Base-by-base conservation (phyloP, 2,797 vertebrate species). In the Paramormyrops hopkinsi region DNA sequence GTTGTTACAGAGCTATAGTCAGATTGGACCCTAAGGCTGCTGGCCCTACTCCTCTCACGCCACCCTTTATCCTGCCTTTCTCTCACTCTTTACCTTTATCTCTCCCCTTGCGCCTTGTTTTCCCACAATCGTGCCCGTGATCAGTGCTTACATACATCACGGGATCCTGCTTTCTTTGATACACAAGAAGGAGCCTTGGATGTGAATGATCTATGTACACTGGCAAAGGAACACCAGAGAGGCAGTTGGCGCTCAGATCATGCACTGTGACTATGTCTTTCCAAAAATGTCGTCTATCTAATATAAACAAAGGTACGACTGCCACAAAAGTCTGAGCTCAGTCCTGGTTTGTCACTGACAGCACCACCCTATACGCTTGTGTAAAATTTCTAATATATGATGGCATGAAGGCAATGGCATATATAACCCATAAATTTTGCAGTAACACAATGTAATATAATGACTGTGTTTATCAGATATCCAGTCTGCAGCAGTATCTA, bases 1-100 rank as follows among this genome's bases (percentile, higher is more conserved):
- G 41, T 17, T 1, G 22, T 29, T 11, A 76, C 69, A 9, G 25
- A 51, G 65, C 29, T 88, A 76, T 5, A 29, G 50, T 51, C 65
- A 53, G 14, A 79, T n/a, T 33, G 29, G 44, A 54, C 65, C 62
- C 25, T 2, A 0, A 79, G 65, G 46, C 69, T 37, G 48, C 37
- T 59, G 46, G 6, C n/a, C n/a, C 54, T 2, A 17, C 59, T 48
- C 19, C 54, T 11, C 54, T 48, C 87, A 73, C 9, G 2, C 37
- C 37, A 41, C 19, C 87, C 44, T 22, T n/a, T 33, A 12, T 90
- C 87, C 93, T 88, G 89, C 91, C 88, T 86, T 29, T 53, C 59
- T 91, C 83, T 76, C 87, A 59, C 88, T 59, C 53, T 12, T n/a
- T 44, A 41, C 62, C 17, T 48, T 82, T 22, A 84, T 62, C 90